Percentiles rank a stretch among this genome's conserved stretches.
phyloP scores from a whole-genome alignment of 2,113 vertebrate genomes.

The Pseudopipra pipra region DNA sequence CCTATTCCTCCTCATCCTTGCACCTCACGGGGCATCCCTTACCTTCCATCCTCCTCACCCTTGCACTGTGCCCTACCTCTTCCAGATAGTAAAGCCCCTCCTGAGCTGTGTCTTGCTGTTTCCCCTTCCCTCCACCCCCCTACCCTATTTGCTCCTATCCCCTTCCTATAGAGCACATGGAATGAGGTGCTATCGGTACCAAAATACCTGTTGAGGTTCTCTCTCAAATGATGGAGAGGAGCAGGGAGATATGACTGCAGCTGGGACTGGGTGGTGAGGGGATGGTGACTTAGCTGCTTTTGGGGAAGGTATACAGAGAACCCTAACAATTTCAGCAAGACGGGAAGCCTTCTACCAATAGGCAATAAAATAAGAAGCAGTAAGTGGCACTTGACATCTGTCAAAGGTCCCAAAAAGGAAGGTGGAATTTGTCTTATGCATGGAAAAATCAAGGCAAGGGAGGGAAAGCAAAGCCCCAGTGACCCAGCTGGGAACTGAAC shows the following conservation, averaged over 20 bases:
- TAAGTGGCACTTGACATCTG: not conserved
- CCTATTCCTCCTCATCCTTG: not conserved
- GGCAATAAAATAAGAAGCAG: not conserved
- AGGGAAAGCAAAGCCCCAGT: not conserved
- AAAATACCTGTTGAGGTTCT: not conserved
- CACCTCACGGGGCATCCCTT: not conserved
- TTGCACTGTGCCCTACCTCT: not conserved
- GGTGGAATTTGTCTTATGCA: not conserved
- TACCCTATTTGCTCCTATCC: not conserved
- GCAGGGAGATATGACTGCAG: not conserved
- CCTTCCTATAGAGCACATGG: not conserved
- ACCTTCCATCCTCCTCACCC: fast-evolving
- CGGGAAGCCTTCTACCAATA: not conserved
- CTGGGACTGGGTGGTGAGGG: not conserved
- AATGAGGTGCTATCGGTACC: not conserved
- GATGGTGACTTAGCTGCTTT: not conserved
- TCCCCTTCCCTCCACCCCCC: fast-evolving
- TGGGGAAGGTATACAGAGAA: not conserved
- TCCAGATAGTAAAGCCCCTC: not conserved
- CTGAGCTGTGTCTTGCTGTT: not conserved
- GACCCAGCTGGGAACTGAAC: not conserved
- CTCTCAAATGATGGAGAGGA: not conserved
- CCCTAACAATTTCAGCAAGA: not conserved
- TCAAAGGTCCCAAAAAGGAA: not conserved
- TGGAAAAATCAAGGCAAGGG: not conserved